phyloP scores from a whole-genome alignment of 1,140 invertebrate genomes.

The Drosophila orosa region DNA sequence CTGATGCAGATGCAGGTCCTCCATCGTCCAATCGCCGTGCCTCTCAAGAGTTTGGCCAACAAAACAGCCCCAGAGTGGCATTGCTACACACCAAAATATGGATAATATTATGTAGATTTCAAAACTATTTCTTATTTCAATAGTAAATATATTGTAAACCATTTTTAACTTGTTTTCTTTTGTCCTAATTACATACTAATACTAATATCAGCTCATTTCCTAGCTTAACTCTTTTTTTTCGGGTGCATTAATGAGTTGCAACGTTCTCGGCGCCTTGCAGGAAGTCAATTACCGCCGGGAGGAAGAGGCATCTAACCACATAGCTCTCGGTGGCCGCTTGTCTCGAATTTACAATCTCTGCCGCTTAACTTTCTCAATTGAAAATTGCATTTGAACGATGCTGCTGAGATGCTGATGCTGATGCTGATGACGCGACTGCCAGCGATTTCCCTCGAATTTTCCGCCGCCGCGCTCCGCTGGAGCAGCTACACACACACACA shows the following conservation, averaged over 20 bases:
- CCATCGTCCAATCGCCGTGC: neutral
- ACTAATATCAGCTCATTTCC: neutral
- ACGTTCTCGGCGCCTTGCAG: conserved; percentile 52
- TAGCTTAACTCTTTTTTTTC: neutral
- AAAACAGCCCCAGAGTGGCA: neutral
- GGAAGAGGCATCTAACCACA: conserved; percentile 38
- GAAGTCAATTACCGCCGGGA: conserved; percentile 58
- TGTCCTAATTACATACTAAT: too few species aligned
- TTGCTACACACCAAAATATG: neutral
- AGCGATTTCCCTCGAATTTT: conserved; percentile 75
- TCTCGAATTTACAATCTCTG: conserved; percentile 57
- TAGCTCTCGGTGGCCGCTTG: conserved; percentile 32
- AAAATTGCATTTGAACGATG: conserved; percentile 69
- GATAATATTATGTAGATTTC: neutral
- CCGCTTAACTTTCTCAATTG: conserved; percentile 72
- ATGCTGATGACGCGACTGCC: conserved; percentile 18
- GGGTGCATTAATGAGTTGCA: conserved; percentile 25
- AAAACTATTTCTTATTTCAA: neutral
- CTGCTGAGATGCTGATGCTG: conserved; percentile 1
- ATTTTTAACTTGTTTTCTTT: neutral
- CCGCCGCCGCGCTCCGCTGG: conserved; percentile 48
- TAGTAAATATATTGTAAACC: neutral
- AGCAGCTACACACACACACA: conserved; percentile 19
- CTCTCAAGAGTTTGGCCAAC: conserved; percentile 2
- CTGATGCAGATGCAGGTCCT: conserved; percentile 13